A percentile compares a stretch with the other conserved stretches of the same genome.
These are phyloP conservation scores for Pseudopipra pipra DNA, from an alignment of 2,113 vertebrate species.

Conservation along the genomic window DNA sequence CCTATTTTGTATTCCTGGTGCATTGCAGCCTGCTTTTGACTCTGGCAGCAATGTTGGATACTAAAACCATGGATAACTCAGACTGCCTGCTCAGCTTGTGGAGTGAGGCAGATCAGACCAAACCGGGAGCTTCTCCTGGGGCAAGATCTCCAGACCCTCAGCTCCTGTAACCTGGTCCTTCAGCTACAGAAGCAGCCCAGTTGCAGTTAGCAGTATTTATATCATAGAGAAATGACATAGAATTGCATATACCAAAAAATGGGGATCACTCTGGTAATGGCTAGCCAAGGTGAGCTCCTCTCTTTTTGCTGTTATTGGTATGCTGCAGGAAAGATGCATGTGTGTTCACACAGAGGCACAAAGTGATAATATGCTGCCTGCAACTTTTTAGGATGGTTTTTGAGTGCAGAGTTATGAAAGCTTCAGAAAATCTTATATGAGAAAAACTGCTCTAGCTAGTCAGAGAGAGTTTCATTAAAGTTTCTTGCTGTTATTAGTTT, in stretches of 20 bases:
- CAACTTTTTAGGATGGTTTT: not conserved
- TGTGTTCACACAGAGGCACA: not conserved
- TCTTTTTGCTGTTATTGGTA: fast-evolving
- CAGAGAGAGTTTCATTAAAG: not conserved
- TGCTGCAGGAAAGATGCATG: not conserved
- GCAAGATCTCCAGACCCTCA: not conserved
- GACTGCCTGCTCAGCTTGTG: not conserved
- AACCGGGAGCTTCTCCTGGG: not conserved
- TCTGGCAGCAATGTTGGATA: not conserved
- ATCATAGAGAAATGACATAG: not conserved
- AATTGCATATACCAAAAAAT: not conserved
- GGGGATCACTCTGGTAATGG: not conserved
- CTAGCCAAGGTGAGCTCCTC: not conserved
- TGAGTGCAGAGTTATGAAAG: conserved; percentile 1
- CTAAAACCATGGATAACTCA: not conserved
- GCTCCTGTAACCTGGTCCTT: not conserved
- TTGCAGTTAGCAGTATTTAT: not conserved
- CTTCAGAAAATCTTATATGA: not conserved
- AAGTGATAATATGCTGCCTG: not conserved
- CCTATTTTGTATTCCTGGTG: conserved; percentile 47
- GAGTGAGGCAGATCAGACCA: not conserved
- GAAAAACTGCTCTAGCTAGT: not conserved
- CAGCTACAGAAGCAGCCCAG: not conserved
- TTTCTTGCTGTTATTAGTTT: conserved; percentile 31
- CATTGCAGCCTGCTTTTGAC: conserved; percentile 32